phyloP scores from a whole-genome alignment of 2,888 invertebrate species.

The Ptychoptera albimana region DNA sequence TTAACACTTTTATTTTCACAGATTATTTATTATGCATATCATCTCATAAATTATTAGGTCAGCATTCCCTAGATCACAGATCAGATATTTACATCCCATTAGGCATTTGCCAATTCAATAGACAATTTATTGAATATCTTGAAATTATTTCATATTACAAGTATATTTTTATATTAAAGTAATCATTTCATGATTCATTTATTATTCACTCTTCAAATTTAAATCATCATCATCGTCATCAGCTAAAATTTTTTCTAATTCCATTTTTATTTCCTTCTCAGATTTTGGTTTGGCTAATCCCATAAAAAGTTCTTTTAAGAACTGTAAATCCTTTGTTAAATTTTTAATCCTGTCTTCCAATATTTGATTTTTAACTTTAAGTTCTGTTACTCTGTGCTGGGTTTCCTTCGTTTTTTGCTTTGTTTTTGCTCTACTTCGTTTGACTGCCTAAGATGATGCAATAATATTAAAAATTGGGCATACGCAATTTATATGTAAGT shows the following conservation, averaged over 20 bases:
- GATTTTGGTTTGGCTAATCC: slow-evolving; percentile 55
- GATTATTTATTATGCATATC: too few species aligned
- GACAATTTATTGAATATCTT: too few species aligned
- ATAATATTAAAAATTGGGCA: too few species aligned
- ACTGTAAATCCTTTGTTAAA: slow-evolving; percentile 62
- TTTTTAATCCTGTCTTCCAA: slow-evolving; percentile 67
- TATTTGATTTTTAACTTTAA: slow-evolving; percentile 63
- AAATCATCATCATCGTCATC: slow-evolving; percentile 33
- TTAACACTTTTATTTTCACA: too few species aligned
- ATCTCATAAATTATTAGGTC: too few species aligned
- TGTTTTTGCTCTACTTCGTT: slow-evolving; percentile 63
- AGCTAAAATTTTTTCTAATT: slow-evolving; percentile 38
- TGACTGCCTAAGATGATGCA: slow-evolving; percentile 45
- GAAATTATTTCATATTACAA: too few species aligned
- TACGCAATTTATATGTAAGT: too few species aligned
- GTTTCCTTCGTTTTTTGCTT: slow-evolving; percentile 65
- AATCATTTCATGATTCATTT: too few species aligned
- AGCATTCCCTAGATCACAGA: too few species aligned
- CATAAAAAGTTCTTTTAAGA: slow-evolving; percentile 64
- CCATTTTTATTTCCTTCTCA: slow-evolving; percentile 39
- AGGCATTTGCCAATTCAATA: too few species aligned
- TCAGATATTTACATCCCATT: too few species aligned
- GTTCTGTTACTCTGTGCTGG: slow-evolving; percentile 51
- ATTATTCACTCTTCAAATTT: not conserved
- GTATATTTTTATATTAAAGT: too few species aligned